A percentile compares a stretch with the other conserved stretches of the same genome.
phyloP scores from a whole-genome alignment of 2,888 invertebrate species.

The Monopis laevigella region DNA sequence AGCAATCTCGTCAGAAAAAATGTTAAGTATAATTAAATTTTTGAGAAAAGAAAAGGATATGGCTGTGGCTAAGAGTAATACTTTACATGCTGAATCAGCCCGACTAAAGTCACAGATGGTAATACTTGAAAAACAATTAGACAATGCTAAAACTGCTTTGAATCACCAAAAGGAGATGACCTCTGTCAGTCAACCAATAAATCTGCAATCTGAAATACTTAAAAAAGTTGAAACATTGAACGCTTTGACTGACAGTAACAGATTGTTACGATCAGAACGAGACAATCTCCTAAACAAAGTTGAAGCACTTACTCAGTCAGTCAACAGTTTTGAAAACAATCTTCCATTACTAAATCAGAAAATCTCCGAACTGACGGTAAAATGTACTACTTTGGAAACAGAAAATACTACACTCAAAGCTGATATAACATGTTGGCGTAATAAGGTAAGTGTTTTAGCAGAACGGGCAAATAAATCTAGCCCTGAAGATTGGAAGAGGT shows the following conservation, averaged over 20 bases:
- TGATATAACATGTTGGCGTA: conserved; percentile 87
- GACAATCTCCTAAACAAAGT: conserved; percentile 73
- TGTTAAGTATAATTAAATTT: conserved; percentile 87
- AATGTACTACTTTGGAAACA: conserved; percentile 74
- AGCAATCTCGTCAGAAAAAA: conserved; percentile 78
- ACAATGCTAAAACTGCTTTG: conserved; percentile 73
- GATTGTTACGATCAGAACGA: conserved; percentile 86
- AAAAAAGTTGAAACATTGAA: conserved; percentile 91
- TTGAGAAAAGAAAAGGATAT: conserved; percentile 92
- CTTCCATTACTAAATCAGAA: conserved; percentile 81
- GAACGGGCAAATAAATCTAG: conserved; percentile 91
- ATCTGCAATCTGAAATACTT: conserved; percentile 87
- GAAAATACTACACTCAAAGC: conserved; percentile 84
- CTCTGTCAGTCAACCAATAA: conserved; percentile 80
- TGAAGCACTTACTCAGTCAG: conserved; percentile 71
- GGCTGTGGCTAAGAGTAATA: conserved; percentile 85
- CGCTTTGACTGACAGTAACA: conserved; percentile 92
- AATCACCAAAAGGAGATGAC: conserved; percentile 78
- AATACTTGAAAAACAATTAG: conserved; percentile 75
- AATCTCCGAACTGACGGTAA: conserved; percentile 74
- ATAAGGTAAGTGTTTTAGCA: conserved; percentile 85
- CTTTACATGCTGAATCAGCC: conserved; percentile 83
- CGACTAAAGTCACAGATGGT: conserved; percentile 81
- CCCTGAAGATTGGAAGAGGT: conserved; percentile 91
- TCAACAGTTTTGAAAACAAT: conserved; percentile 72